Base-by-base conservation (phyloP, 2,888 invertebrate species). In the Epistrophella euchroma region DNA sequence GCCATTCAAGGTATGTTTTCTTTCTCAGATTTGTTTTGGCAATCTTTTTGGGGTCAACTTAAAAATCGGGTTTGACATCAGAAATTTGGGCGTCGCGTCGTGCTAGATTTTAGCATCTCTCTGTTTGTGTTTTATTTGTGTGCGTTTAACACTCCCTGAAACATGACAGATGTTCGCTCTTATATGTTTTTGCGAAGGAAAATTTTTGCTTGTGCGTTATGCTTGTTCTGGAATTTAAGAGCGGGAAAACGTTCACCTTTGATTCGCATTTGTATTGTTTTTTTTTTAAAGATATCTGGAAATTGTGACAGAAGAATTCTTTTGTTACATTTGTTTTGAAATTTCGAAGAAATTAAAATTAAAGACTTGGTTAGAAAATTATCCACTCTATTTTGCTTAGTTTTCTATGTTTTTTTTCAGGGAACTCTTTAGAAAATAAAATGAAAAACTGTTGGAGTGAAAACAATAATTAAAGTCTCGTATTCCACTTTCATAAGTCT, bases 1-100 rank as follows among this genome's bases (percentile, higher is more conserved):
- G 71, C 89, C 89, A 78, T 89, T 89, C 87, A 89, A 89, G 85
- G 89, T 89, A 70, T 88, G 89, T 88, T 73, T 60, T 22, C 22
- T 35, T n/a, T 22, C 40, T 52, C 52, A 9, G 52, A 52, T 45
- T 43, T 3, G 6, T 17, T 37, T 9, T 50, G 40, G 15, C 3
- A 1, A 5, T 64, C 15, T 17, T 66, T 50, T 50, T 35, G 37
- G 17, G 35, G 60, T 45, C 32, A 25, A 60, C 10, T 50, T 35
- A 22, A 62, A 60, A 62, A 60, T 22, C n/a, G 25, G 11, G 32
- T 50, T 71, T 32, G 13, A 22, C 25, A 40, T n/a, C 17, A 25
- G 19, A 58, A 45, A 45, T 81, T 74, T 82, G 86, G 86, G 86
- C 86, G 82, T 74, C 76, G 86, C 86, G 82, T 74, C 76, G 73